A percentile compares a stretch with the other conserved stretches of the same genome.
These are phyloP conservation scores for Gryllus bimaculatus DNA, from an alignment of 1,140 invertebrate genomes.

Conservation along the genomic window DNA sequence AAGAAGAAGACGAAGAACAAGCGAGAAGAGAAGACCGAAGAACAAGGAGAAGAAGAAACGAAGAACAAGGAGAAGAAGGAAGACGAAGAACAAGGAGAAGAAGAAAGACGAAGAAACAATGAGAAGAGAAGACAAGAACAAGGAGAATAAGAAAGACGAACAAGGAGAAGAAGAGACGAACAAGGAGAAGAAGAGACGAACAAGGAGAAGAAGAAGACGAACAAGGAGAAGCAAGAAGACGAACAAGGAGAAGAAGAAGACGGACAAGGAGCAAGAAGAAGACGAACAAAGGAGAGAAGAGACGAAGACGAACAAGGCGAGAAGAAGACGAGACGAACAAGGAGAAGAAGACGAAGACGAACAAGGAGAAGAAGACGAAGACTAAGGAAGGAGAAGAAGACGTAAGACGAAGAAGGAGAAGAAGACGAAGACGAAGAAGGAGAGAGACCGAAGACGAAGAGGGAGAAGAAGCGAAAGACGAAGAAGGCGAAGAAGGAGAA, in stretches of 20 bases:
- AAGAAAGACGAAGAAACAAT: neutral
- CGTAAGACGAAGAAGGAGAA: neutral
- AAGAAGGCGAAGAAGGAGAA: neutral
- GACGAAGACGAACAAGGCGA: too few species aligned
- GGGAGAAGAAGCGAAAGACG: neutral
- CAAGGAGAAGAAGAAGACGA: neutral
- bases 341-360: neutral
- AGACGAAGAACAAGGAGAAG: neutral
- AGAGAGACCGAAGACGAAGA: too few species aligned
- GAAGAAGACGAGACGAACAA: too few species aligned
- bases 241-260: constrained; percentile 10
- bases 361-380: neutral
- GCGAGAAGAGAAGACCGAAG: too few species aligned
- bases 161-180: too few species aligned
- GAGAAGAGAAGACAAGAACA: too few species aligned
- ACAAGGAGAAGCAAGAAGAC: neutral
- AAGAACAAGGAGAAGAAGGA: neutral
- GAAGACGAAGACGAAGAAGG: neutral
- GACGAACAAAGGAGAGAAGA: too few species aligned
- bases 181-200: too few species aligned
- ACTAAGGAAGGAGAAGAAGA: neutral
- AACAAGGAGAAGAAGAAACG: neutral
- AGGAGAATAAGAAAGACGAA: too few species aligned
- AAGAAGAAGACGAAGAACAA: neutral
- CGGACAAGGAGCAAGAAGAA: neutral